Evolutionary conservation across 2,113 vertebrate genomes (phyloP).

Genomic region (Sardina pilchardus): DNA sequence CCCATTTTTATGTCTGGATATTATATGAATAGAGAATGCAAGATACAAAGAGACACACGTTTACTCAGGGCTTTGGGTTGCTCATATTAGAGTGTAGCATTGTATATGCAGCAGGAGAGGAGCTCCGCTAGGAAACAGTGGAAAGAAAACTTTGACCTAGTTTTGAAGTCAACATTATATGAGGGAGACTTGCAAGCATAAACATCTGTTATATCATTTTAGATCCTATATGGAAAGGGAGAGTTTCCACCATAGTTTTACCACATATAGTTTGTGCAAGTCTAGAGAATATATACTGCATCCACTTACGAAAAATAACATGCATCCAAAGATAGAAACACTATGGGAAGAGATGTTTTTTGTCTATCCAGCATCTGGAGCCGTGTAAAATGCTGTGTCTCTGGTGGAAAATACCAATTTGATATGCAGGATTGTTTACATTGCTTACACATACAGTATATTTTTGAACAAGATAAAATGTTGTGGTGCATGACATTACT

Average conservation of each 20-base stretch:
- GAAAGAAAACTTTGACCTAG: constrained; percentile 29
- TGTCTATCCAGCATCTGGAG: background rate
- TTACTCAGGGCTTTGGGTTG: background rate
- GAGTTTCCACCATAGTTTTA: constrained; percentile 49
- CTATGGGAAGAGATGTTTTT: background rate
- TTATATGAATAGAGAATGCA: background rate
- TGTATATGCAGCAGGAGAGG: background rate
- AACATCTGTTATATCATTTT: constrained; percentile 62
- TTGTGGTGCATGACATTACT: background rate
- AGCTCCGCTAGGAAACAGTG: background rate
- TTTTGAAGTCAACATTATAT: constrained; percentile 26
- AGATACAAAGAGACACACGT: background rate
- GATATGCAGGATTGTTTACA: background rate
- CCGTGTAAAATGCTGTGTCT: background rate
- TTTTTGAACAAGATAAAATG: background rate
- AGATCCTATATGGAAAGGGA: constrained; percentile 48
- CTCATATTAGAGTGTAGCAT: background rate
- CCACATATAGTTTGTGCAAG: background rate
- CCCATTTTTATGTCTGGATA: background rate
- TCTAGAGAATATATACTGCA: background rate
- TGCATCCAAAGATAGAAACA: background rate
- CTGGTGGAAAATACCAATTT: background rate
- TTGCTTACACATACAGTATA: background rate
- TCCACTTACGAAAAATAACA: background rate
- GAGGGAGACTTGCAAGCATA: constrained; percentile 28